phyloP scores from a whole-genome alignment of 2,888 invertebrate species.

The Neoascia interrupta region DNA sequence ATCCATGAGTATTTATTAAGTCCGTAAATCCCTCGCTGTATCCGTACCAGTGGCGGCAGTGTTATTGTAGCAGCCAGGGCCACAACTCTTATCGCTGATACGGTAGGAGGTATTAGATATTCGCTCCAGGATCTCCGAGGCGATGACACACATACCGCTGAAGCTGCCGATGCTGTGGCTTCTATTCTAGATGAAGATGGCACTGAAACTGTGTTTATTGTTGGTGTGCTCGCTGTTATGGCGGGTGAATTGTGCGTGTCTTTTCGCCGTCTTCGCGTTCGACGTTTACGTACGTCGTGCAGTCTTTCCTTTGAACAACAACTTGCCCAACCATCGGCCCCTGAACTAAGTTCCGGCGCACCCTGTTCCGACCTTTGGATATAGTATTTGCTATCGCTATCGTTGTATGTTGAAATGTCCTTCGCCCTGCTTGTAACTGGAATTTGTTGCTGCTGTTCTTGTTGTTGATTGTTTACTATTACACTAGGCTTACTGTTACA shows the following conservation, averaged over 20 bases:
- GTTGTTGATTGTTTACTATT: conserved; percentile 66
- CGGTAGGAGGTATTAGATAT: conserved; percentile 43
- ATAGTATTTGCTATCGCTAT: conserved; percentile 46
- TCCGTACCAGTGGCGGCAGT: conserved; percentile 70
- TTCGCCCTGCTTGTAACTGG: background rate
- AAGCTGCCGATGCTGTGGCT: conserved; percentile 57
- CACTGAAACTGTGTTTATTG: conserved; percentile 43
- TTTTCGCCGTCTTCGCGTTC: conserved; percentile 76
- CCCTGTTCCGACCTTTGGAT: conserved; percentile 17
- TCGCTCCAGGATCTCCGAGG: conserved; percentile 47
- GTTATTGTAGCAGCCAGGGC: conserved; percentile 52
- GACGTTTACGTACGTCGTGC: conserved; percentile 75
- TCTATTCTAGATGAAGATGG: conserved; percentile 50
- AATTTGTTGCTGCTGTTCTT: conserved; percentile 68
- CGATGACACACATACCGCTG: conserved; percentile 34
- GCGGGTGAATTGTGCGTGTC: conserved; percentile 47
- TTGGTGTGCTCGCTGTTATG: conserved; percentile 53
- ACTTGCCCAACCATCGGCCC: conserved; percentile 30
- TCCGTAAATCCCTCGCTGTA: conserved; percentile 75
- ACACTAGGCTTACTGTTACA: conserved; percentile 48
- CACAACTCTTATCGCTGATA: conserved; percentile 61
- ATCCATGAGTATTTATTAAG: conserved; percentile 80
- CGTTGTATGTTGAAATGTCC: conserved; percentile 59
- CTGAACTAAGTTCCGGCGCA: conserved; percentile 10
- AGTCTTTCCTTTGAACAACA: conserved; percentile 75